Percentiles rank a stretch among this genome's conserved stretches.
These are phyloP conservation scores for Brachionus sp. DNA, from an alignment of 1,140 invertebrate species.

Conservation along the genomic window DNA sequence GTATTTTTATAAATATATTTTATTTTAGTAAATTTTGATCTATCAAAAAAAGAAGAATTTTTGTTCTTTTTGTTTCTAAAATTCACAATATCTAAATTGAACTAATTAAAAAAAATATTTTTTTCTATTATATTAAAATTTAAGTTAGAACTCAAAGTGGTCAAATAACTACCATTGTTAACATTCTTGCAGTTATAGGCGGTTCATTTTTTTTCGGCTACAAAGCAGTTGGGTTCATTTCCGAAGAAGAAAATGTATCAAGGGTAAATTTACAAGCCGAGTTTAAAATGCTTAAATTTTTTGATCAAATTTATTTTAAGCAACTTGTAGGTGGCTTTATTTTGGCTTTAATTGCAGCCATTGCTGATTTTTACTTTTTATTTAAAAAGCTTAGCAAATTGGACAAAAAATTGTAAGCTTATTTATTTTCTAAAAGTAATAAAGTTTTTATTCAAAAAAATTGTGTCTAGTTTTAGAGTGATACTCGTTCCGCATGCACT, in stretches of 20 bases:
- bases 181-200: not conserved
- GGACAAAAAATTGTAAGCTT: not conserved
- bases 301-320: not conserved
- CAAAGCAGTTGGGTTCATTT: constrained; percentile 23
- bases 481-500: not conserved
- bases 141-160: constrained; percentile 28
- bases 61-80: too few species aligned
- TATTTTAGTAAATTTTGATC: too few species aligned
- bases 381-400: constrained; percentile 33
- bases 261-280: not conserved
- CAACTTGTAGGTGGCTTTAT: constrained; percentile 31
- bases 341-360: constrained; percentile 15
- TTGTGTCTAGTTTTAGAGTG: not conserved
- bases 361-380: constrained; percentile 43
- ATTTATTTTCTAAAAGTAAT: not conserved
- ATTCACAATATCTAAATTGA: too few species aligned
- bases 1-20: too few species aligned
- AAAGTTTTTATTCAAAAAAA: not conserved
- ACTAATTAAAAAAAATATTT: too few species aligned
- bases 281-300: not conserved
- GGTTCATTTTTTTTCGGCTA: constrained; percentile 43
- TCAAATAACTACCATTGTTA: constrained; percentile 29
- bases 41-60: too few species aligned
- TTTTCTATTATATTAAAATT: too few species aligned
- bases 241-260: not conserved